Conservation (phyloP, 2,113 vertebrate species). For the Lepisosteus oculatus region DNA sequence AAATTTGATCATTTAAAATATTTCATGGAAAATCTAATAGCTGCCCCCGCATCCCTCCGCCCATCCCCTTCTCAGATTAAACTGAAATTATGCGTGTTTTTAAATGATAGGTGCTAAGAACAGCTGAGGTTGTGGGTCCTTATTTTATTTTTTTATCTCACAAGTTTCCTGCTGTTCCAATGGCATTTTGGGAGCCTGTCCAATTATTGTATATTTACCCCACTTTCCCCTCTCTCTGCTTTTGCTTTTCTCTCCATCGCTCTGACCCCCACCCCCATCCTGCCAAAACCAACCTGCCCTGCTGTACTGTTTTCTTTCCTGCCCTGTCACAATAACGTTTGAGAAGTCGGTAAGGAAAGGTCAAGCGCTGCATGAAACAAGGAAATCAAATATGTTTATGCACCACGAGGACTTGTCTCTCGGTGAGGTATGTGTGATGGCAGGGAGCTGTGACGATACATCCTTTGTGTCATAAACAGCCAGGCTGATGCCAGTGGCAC, state of each 20-base stretch:
- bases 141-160: too few relatives aligned
- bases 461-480: not conserved
- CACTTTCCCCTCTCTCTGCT: not conserved
- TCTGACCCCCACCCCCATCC: not conserved
- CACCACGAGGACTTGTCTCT: not conserved
- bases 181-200: too few relatives aligned
- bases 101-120: too few relatives aligned
- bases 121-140: too few relatives aligned
- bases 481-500: not conserved
- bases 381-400: not conserved
- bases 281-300: not conserved
- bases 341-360: not conserved
- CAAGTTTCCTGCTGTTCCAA: too few relatives aligned
- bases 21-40: too few relatives aligned
- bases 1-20: too few relatives aligned
- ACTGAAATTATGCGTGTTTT: too few relatives aligned
- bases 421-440: not conserved
- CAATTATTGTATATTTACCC: too few relatives aligned
- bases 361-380: not conserved
- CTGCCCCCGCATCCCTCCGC: too few relatives aligned
- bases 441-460: not conserved
- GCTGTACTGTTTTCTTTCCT: not conserved
- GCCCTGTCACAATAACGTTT: not conserved
- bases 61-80: too few relatives aligned
- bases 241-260: not conserved